These are phyloP conservation scores for Zygaena filipendulae DNA, from an alignment of 2,888 invertebrate genomes.

Conservation along the genomic window DNA sequence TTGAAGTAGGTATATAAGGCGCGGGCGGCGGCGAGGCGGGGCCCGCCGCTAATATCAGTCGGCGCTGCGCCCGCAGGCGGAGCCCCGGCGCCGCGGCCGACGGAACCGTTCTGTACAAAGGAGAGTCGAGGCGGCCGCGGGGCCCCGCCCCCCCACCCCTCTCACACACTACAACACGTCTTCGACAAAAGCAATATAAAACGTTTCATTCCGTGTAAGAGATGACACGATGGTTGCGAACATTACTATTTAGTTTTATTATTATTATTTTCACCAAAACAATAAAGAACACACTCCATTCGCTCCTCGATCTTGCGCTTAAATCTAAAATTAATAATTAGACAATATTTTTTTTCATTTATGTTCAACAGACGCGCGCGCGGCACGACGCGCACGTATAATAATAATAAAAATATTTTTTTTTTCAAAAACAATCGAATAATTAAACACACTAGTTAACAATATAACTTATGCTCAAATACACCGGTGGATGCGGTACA, in stretches of 20 bases:
- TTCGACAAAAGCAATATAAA: constrained; percentile 62
- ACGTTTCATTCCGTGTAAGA: constrained; percentile 65
- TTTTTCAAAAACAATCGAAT: constrained; percentile 70
- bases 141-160: constrained; percentile 24
- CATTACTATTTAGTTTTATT: constrained; percentile 35
- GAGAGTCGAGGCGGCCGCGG: constrained; percentile 24
- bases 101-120: constrained; percentile 55
- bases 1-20: constrained; percentile 33
- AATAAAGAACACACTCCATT: constrained; percentile 63
- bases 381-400: constrained; percentile 58
- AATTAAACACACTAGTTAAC: constrained; percentile 70
- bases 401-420: constrained; percentile 69
- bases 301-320: constrained; percentile 66
- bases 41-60: constrained; percentile 21
- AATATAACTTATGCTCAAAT: constrained; percentile 56
- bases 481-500: constrained; percentile 30
- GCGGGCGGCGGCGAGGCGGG: constrained; percentile 24
- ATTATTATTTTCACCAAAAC: constrained; percentile 55
- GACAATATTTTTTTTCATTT: constrained; percentile 65
- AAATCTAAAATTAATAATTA: constrained; percentile 68
- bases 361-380: constrained; percentile 67
- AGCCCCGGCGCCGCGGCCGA: too few relatives aligned
- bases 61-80: constrained; percentile 21
- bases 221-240: constrained; percentile 65
- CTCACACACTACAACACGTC: constrained; percentile 31